Conservation (phyloP, 2,888 invertebrate genomes). For the Agelastica alni region DNA sequence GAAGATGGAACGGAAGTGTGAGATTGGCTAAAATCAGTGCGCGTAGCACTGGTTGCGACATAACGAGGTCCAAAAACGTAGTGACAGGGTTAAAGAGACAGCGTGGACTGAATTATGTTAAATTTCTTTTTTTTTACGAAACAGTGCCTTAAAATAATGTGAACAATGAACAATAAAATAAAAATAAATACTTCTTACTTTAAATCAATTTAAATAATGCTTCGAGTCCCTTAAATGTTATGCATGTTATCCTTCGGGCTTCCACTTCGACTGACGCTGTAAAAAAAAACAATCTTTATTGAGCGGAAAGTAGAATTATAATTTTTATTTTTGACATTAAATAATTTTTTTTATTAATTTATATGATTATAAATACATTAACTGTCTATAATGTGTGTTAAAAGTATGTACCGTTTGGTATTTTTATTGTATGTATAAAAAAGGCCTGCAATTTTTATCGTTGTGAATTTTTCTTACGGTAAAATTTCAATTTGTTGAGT, state of each 20-base stretch:
- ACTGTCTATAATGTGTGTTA: not conserved
- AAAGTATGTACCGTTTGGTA: constrained; percentile 2
- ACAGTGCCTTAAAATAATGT: constrained; percentile 36
- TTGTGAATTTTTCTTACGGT: too few species aligned
- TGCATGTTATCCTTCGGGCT: constrained; percentile 44
- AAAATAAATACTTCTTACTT: constrained; percentile 24
- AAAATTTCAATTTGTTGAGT: too few species aligned
- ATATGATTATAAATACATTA: not conserved
- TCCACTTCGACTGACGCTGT: constrained; percentile 42
- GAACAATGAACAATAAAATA: constrained; percentile 21
- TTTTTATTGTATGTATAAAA: too few species aligned
- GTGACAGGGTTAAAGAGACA: constrained; percentile 18
- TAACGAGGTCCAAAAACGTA: constrained; percentile 38
- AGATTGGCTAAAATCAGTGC: constrained; percentile 57
- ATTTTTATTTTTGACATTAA: constrained; percentile 23
- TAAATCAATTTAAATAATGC: constrained; percentile 27
- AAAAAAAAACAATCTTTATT: constrained; percentile 26
- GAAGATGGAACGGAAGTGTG: constrained; percentile 90
- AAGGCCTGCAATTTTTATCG: too few species aligned
- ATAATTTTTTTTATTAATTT: constrained; percentile 7
- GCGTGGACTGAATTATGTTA: constrained; percentile 10
- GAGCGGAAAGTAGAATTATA: constrained; percentile 31
- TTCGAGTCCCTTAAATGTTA: constrained; percentile 37
- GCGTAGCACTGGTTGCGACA: constrained; percentile 48
- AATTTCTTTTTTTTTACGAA: constrained; percentile 14